These are phyloP conservation scores for Trissolcus japonicus DNA, from an alignment of 2,888 invertebrate species.

Conservation along the genomic window DNA sequence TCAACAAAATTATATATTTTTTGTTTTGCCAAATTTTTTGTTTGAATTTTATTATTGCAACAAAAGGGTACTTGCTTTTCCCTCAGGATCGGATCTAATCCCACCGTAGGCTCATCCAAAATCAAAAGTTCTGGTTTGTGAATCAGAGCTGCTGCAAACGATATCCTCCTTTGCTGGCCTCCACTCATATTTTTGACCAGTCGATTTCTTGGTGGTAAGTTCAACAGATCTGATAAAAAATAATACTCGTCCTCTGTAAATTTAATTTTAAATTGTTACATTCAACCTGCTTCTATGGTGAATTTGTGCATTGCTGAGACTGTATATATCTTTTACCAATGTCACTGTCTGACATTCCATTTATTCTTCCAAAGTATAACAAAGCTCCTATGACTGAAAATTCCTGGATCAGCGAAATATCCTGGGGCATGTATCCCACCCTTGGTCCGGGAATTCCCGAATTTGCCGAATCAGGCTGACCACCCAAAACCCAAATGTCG, in stretches of 20 bases:
- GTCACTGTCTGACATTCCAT: slow-evolving; percentile 83
- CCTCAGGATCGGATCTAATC: slow-evolving; percentile 91
- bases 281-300: neutral
- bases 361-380: slow-evolving; percentile 91
- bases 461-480: slow-evolving; percentile 81
- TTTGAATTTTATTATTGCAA: neutral
- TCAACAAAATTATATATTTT: neutral
- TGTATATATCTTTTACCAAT: slow-evolving; percentile 74
- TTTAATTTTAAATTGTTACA: neutral
- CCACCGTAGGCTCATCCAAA: slow-evolving; percentile 96
- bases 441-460: slow-evolving; percentile 84
- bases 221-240: slow-evolving; percentile 84
- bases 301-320: neutral
- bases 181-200: slow-evolving; percentile 87
- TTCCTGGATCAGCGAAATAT: slow-evolving; percentile 87
- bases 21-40: neutral
- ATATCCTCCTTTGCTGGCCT: slow-evolving; percentile 92
- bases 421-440: slow-evolving; percentile 95
- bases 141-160: slow-evolving; percentile 91
- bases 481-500: slow-evolving; percentile 85
- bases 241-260: slow-evolving; percentile 80
- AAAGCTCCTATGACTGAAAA: slow-evolving; percentile 90
- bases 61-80: slow-evolving; percentile 80
- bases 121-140: slow-evolving; percentile 93
- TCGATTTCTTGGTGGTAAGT: slow-evolving; percentile 84